These are phyloP conservation scores for Drosophila quasianomalipes DNA, from an alignment of 2,888 invertebrate species.

Conservation along the genomic window DNA sequence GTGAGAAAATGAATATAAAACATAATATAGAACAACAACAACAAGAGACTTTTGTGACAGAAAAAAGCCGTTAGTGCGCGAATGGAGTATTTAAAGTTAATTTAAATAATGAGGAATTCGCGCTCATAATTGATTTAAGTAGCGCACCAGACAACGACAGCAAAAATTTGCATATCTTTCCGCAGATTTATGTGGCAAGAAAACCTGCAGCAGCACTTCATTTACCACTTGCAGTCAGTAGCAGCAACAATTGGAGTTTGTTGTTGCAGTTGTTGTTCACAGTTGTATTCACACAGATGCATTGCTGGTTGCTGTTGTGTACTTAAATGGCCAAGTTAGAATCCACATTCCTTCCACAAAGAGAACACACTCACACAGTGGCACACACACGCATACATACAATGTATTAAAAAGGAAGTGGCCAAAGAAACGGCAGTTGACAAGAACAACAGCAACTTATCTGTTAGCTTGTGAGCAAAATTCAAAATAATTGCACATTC, in stretches of 20 bases:
- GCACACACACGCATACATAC: slow-evolving; percentile 36
- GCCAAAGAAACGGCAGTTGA: slow-evolving; percentile 47
- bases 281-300: slow-evolving; percentile 38
- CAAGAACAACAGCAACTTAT: slow-evolving; percentile 42
- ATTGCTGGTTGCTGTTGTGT: slow-evolving; percentile 47
- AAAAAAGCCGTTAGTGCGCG: slow-evolving; percentile 72
- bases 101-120: slow-evolving; percentile 81
- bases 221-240: slow-evolving; percentile 36
- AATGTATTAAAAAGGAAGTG: slow-evolving; percentile 61
- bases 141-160: slow-evolving; percentile 51
- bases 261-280: slow-evolving; percentile 20
- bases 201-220: slow-evolving; percentile 49
- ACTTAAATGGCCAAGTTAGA: slow-evolving; percentile 78
- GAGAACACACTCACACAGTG: slow-evolving; percentile 39
- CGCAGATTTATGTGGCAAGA: slow-evolving; percentile 34
- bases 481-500: slow-evolving; percentile 75
- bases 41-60: slow-evolving; percentile 45
- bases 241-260: slow-evolving; percentile 52
- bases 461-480: slow-evolving; percentile 74
- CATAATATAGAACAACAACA: slow-evolving; percentile 51
- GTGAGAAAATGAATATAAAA: slow-evolving; percentile 60
- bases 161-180: slow-evolving; percentile 70
- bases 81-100: slow-evolving; percentile 74
- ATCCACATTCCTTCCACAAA: slow-evolving; percentile 81
- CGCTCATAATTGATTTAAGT: slow-evolving; percentile 81